phyloP scores from a whole-genome alignment of 1,140 invertebrate genomes.

The Drosophila sulfurigaster region DNA sequence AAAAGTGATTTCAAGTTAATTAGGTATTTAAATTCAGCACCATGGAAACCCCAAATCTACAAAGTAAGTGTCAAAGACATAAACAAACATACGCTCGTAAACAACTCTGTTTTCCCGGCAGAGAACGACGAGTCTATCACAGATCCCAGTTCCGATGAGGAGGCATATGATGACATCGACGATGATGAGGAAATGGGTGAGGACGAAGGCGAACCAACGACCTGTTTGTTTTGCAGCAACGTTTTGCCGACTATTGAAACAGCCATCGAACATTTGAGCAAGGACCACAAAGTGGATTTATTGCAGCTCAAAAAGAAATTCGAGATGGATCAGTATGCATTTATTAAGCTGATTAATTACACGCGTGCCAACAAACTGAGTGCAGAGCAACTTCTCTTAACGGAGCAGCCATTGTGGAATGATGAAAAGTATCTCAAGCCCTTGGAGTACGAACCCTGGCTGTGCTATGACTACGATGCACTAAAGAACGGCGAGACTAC shows the following conservation, averaged over 20 bases:
- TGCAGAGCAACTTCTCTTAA: conserved; percentile 86
- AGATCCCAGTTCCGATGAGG: conserved; percentile 57
- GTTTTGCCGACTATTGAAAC: conserved; percentile 86
- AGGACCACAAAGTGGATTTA: conserved; percentile 90
- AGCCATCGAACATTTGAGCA: conserved; percentile 87
- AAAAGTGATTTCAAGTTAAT: not conserved
- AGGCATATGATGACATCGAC: conserved; percentile 65
- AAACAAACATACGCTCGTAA: not conserved
- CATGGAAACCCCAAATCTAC: conserved; percentile 55
- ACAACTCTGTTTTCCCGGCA: not conserved
- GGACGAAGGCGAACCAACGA: conserved; percentile 72
- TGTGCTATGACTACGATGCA: conserved; percentile 89
- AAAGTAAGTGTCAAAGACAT: conserved; percentile 21
- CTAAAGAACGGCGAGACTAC: conserved; percentile 18
- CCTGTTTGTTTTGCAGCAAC: conserved; percentile 86
- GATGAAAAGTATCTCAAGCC: conserved; percentile 93
- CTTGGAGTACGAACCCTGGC: conserved; percentile 91
- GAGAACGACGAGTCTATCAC: conserved; percentile 6
- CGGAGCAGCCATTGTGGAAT: conserved; percentile 87
- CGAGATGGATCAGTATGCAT: conserved; percentile 93
- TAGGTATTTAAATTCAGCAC: not conserved
- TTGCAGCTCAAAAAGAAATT: conserved; percentile 88
- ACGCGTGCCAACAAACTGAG: conserved; percentile 89
- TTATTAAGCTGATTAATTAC: conserved; percentile 95
- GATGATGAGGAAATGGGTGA: conserved; percentile 63